Evolutionary conservation across 2,113 vertebrate species (phyloP).

Genomic region (Sphyrna mokarran): DNA sequence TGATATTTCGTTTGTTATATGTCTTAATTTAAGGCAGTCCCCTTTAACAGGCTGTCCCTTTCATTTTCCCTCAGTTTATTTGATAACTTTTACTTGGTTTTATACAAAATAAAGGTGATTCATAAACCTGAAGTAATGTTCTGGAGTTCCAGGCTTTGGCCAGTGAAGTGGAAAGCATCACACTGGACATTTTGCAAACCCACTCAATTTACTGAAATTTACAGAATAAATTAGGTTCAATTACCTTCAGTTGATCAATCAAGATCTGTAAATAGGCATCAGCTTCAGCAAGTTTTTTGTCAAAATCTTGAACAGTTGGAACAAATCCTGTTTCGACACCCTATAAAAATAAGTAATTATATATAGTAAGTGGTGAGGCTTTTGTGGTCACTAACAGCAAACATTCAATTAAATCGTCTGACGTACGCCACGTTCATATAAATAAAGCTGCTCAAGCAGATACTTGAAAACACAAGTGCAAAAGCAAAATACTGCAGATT

Average conservation of each 20-base stretch:
- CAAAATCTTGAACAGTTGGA: slow-evolving; percentile 95
- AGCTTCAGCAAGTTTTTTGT: slow-evolving; percentile 94
- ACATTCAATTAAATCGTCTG: not conserved
- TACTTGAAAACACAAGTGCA: not conserved
- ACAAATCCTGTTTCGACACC: slow-evolving; percentile 91
- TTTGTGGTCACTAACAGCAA: not conserved
- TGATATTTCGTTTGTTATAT: too few species aligned
- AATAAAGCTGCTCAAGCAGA: not conserved
- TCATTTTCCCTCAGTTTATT: too few species aligned
- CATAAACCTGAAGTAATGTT: too few species aligned
- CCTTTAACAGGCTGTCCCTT: too few species aligned
- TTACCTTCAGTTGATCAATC: slow-evolving; percentile 94
- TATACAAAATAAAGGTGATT: too few species aligned
- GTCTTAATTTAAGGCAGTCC: too few species aligned
- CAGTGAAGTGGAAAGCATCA: not conserved
- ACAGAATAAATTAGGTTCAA: not conserved
- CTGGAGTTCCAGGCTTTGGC: too few species aligned
- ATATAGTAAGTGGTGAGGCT: not conserved
- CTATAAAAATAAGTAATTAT: slow-evolving; percentile 51
- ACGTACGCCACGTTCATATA: not conserved
- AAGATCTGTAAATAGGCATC: slow-evolving; percentile 98
- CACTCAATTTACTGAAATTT: not conserved
- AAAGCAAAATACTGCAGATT: not conserved
- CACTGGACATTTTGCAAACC: not conserved
- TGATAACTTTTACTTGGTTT: too few species aligned